Conservation (phyloP, 2,113 vertebrate genomes). For the Halcyon malimbica region DNA sequence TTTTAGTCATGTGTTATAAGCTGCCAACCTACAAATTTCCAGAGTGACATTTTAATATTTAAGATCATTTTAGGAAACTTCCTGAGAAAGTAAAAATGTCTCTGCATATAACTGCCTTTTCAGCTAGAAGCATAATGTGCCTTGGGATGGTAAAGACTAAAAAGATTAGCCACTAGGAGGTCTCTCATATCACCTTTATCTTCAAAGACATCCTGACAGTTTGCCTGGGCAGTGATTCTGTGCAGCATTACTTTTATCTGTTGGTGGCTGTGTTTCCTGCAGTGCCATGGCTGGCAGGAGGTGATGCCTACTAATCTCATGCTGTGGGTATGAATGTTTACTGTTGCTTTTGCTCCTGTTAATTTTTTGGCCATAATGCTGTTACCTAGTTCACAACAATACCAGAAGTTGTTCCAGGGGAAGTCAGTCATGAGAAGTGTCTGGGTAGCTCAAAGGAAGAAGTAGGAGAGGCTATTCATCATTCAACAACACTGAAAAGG, state of each 20-base stretch:
- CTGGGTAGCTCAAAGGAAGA: not conserved
- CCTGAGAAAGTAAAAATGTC: not conserved
- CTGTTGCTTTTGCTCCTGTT: not conserved
- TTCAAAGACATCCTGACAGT: not conserved
- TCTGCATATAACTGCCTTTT: not conserved
- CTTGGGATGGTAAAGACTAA: not conserved
- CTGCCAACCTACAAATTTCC: not conserved
- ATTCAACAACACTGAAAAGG: not conserved
- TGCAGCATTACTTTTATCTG: not conserved
- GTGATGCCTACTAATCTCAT: not conserved
- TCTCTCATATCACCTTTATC: not conserved
- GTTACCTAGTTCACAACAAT: not conserved
- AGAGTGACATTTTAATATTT: not conserved
- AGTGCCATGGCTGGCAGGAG: not conserved
- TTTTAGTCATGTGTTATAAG: not conserved
- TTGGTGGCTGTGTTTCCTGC: not conserved
- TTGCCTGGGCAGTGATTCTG: not conserved
- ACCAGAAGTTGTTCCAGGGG: not conserved
- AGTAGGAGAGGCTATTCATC: not conserved
- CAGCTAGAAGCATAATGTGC: not conserved
- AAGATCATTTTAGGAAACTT: not conserved
- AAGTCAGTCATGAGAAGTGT: not conserved
- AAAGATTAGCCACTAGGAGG: not conserved
- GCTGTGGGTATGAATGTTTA: accelerated
- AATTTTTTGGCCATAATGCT: not conserved